phyloP scores from a whole-genome alignment of 2,113 vertebrate genomes.

The Scophthalmus maximus region DNA sequence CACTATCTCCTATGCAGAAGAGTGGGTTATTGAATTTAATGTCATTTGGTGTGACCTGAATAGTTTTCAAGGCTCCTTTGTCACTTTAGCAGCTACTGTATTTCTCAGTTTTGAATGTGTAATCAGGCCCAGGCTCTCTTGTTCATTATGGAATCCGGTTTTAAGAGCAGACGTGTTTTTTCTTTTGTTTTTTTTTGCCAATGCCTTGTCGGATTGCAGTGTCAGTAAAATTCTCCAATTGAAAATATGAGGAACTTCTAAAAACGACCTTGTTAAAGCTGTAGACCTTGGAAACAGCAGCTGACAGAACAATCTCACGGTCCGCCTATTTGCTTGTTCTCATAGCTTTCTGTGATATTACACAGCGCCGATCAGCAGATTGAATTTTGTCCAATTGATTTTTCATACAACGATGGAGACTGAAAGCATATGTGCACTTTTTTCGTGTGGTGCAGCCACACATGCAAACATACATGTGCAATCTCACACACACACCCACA shows the following conservation, averaged over 20 bases:
- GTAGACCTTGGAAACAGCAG: neutral
- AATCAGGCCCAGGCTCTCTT: constrained; percentile 1
- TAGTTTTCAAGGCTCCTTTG: neutral
- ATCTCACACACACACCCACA: neutral
- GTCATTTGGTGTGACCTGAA: constrained; percentile 26
- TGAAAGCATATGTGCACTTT: too few relatives aligned
- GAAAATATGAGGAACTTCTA: neutral
- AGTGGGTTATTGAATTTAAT: constrained; percentile 20
- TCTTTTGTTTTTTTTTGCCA: neutral
- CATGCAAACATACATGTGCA: neutral
- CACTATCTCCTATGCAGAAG: neutral
- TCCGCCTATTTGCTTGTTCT: neutral
- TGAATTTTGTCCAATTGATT: neutral
- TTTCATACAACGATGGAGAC: neutral
- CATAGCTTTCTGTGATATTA: neutral
- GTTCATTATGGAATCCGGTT: neutral
- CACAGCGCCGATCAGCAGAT: neutral
- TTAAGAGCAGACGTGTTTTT: constrained; percentile 4
- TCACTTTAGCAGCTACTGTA: neutral
- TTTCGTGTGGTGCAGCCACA: neutral
- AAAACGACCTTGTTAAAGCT: constrained; percentile 10
- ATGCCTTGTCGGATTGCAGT: neutral
- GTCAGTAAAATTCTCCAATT: too few relatives aligned
- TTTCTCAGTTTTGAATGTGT: neutral
- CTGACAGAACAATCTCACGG: constrained; percentile 2